These are phyloP conservation scores for Ctena decussata DNA, from an alignment of 2,888 invertebrate genomes.

Conservation along the genomic window DNA sequence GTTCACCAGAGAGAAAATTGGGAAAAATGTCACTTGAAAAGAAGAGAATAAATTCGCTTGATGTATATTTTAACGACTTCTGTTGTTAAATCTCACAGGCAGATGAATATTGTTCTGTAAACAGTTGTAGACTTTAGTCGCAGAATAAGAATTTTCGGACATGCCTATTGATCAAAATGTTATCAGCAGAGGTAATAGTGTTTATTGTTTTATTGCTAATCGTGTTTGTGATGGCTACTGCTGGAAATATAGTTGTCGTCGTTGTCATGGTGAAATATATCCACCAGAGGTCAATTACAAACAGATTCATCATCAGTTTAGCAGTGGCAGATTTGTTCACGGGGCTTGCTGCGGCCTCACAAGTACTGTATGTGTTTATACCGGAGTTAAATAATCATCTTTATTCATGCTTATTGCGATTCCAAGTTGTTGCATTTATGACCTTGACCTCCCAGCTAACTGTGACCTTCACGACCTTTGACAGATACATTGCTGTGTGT, in stretches of 20 bases:
- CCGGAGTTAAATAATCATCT: constrained; percentile 38
- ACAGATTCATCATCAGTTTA: constrained; percentile 63
- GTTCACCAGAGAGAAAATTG: no score
- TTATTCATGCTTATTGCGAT: constrained; percentile 57
- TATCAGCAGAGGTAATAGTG: constrained; percentile 21
- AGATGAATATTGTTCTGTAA: no score
- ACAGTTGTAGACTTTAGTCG: no score
- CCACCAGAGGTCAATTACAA: constrained; percentile 26
- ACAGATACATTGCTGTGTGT: constrained; percentile 65
- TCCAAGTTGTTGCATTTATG: constrained; percentile 56
- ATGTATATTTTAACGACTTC: no score
- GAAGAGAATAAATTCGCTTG: no score
- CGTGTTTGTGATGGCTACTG: constrained; percentile 52
- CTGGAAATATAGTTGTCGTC: constrained; percentile 61
- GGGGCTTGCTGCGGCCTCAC: constrained; percentile 48
- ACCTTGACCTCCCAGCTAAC: constrained; percentile 63
- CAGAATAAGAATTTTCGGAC: no score
- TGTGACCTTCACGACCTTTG: constrained; percentile 64
- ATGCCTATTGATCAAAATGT: no score
- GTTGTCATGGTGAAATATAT: constrained; percentile 54
- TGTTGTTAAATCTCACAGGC: no score
- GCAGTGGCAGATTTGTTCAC: constrained; percentile 65
- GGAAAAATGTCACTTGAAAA: no score
- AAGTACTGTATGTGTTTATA: constrained; percentile 53
- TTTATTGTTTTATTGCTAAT: constrained; percentile 56